A percentile compares a stretch with the other conserved stretches of the same genome.
phyloP scores from a whole-genome alignment of 2,113 vertebrate species.

The Sinocyclocheilus rhinocerous region DNA sequence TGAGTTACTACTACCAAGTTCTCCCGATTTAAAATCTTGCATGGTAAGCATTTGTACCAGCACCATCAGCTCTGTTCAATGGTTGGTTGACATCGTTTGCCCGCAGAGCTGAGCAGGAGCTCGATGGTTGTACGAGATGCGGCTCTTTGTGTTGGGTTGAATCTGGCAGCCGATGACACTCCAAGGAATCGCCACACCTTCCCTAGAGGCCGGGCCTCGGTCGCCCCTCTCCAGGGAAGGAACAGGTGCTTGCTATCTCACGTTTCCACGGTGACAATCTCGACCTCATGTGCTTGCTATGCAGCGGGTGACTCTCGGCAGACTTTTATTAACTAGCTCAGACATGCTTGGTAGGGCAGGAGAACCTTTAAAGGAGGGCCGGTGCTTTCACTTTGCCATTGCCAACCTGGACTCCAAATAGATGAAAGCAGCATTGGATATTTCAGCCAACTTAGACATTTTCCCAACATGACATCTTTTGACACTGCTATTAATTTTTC shows the following conservation, averaged over 20 bases:
- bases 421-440: slow-evolving; percentile 5
- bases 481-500: background rate
- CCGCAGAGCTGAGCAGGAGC: background rate
- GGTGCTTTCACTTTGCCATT: slow-evolving; percentile 1
- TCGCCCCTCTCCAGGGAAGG: slow-evolving; percentile 8
- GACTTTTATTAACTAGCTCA: slow-evolving; percentile 71
- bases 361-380: slow-evolving; percentile 54
- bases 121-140: slow-evolving; percentile 8
- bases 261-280: slow-evolving; percentile 82
- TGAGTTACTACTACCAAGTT: background rate
- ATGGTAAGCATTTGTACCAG: background rate
- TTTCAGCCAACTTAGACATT: background rate
- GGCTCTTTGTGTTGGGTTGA: slow-evolving; percentile 28
- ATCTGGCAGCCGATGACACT: slow-evolving; percentile 33
- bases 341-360: slow-evolving; percentile 72
- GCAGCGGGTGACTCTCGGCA: slow-evolving; percentile 68
- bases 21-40: background rate
- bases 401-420: slow-evolving; percentile 62
- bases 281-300: slow-evolving; percentile 65
- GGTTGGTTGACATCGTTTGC: background rate
- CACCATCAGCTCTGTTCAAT: background rate
- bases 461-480: background rate
- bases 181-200: slow-evolving; percentile 33
- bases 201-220: slow-evolving; percentile 48
- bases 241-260: slow-evolving; percentile 66